A percentile compares a stretch with the other conserved stretches of the same genome.
These are phyloP conservation scores for Apodemia duryi DNA, from an alignment of 2,888 invertebrate genomes.

Conservation along the genomic window DNA sequence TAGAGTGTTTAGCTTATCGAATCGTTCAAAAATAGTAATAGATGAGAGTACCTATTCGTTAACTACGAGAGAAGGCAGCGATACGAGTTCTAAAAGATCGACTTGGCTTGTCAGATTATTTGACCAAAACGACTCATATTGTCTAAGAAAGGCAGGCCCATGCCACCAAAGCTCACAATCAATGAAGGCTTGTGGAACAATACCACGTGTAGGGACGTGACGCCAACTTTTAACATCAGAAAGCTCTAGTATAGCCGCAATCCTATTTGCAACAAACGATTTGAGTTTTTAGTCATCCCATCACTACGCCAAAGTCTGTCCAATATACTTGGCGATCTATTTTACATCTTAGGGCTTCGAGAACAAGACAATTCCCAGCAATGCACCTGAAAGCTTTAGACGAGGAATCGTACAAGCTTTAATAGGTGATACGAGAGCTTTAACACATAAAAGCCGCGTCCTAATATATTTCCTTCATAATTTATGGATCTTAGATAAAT, in stretches of 20 bases:
- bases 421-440: constrained; percentile 22
- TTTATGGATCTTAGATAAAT: constrained; percentile 22
- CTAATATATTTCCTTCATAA: not conserved
- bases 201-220: not conserved
- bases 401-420: constrained; percentile 22
- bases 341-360: constrained; percentile 18
- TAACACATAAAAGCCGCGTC: constrained; percentile 22
- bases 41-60: not conserved
- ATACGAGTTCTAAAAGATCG: not conserved
- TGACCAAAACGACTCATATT: constrained; percentile 19
- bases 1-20: not conserved
- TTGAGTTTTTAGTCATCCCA: constrained; percentile 24
- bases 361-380: constrained; percentile 19
- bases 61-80: not conserved
- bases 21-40: not conserved
- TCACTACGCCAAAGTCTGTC: constrained; percentile 28
- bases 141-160: constrained; percentile 21
- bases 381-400: constrained; percentile 28
- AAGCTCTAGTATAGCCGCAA: not conserved
- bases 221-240: not conserved
- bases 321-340: constrained; percentile 20
- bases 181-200: not conserved
- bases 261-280: constrained; percentile 29
- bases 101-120: not conserved
- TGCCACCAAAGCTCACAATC: constrained; percentile 20